Base-by-base conservation (phyloP, 2,888 invertebrate species). In the Sphinx pinastri region DNA sequence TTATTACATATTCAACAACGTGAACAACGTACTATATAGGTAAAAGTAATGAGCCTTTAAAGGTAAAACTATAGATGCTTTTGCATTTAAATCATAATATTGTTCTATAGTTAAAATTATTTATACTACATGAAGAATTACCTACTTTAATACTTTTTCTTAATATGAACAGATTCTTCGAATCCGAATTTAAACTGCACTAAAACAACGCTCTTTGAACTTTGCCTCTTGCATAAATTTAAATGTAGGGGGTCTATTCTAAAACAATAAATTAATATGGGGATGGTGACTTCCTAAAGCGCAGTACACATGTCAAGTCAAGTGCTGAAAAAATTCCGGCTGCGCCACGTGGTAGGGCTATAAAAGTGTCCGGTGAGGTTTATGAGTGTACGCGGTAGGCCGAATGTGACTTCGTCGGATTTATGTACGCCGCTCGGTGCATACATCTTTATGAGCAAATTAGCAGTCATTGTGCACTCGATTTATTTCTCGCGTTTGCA, bases 401-500 rank as follows among this genome's bases (percentile, higher is more conserved):
- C 92, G 84, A 90, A 89, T 87, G 88, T 88, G 92, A 90, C 91
- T 91, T 84, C 83, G 77, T 71, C 88, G 82, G 90, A 94, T 93
- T 94, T 93, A 93, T 93, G 92, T 84, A 90, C 89, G 84, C 80
- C 79, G 79, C 79, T 75, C 83, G 85, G 85, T 92, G 90, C 93
- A 94, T 93, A 90, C 89, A 88, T 94, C 94, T 94, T 93, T 90
- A 90, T 84, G 88, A 90, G 91, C 92, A 93, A 94, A 94, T 94
- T 93, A 93, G 90, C 91, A 92, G 89, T 92, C 93, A 93, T 92
- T 93, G 92, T 92, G 88, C 85, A 86, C 86, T 83, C 86, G 89
- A 91, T 92, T 93, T 93, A 92, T 91, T 89, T 84, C 86, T 84
- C 83, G 82, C 83, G 78, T 85, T 84, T 83, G 82, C 84, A 81